A percentile compares a stretch with the other conserved stretches of the same genome.
Evolutionary conservation across 2,888 invertebrate species (phyloP).

Genomic region (Nemapogon koenigi): DNA sequence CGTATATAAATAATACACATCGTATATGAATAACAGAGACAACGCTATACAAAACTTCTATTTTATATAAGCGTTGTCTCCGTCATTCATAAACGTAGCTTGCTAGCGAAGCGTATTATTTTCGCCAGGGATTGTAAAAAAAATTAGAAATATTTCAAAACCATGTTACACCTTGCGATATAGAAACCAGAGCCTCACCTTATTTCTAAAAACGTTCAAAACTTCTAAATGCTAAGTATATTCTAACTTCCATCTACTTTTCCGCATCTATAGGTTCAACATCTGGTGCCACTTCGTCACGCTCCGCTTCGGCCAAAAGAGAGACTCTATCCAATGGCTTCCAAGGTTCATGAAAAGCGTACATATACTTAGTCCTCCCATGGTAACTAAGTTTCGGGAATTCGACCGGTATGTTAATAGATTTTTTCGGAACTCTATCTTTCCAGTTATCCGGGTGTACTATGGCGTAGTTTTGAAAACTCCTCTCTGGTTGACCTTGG

Average conservation of each 20-base stretch:
- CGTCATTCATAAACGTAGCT: no score
- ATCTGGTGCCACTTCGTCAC: conserved; percentile 26
- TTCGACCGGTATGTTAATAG: conserved; percentile 19
- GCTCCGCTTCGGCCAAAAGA: conserved; percentile 40
- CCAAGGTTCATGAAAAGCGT: conserved; percentile 55
- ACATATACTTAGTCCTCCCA: conserved; percentile 42
- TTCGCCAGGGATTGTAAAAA: no score
- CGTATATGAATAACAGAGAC: no score
- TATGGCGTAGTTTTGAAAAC: conserved; percentile 29
- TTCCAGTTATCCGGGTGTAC: conserved; percentile 46
- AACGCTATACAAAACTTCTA: no score
- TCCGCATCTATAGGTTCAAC: conserved; percentile 13
- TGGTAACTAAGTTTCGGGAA: conserved; percentile 44
- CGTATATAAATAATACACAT: no score
- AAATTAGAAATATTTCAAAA: no score
- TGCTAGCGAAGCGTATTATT: no score
- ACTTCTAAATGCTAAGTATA: not conserved
- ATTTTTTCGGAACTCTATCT: conserved; percentile 23
- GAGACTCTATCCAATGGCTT: conserved; percentile 40
- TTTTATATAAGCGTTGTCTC: no score
- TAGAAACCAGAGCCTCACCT: conserved; percentile 35
- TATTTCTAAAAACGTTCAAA: conserved; percentile 7
- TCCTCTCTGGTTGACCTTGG: not conserved
- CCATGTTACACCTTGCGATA: no score
- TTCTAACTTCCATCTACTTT: conserved; percentile 13